A percentile compares a stretch with the other conserved stretches of the same genome.
These are phyloP conservation scores for Ceratothoa steindachneri DNA, from an alignment of 2,888 invertebrate genomes.

Conservation along the genomic window DNA sequence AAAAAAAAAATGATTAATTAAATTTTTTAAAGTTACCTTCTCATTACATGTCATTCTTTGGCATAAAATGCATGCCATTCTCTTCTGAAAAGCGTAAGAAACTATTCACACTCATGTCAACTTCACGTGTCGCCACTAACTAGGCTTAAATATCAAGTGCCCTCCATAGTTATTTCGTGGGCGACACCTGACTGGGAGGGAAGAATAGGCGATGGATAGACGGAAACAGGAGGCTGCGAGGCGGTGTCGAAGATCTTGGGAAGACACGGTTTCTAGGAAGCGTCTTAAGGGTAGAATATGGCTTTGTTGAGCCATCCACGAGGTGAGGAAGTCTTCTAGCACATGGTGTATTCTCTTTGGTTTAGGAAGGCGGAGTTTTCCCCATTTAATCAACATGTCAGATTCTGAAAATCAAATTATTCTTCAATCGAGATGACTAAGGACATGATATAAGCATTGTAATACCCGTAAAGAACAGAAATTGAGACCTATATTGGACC, in stretches of 20 bases:
- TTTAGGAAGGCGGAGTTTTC: constrained; percentile 50
- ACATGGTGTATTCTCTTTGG: constrained; percentile 54
- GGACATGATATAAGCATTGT: no score
- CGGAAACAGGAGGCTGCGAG: constrained; percentile 52
- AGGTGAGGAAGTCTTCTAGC: constrained; percentile 55
- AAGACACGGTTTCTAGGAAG: constrained; percentile 50
- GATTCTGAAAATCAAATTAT: constrained; percentile 43
- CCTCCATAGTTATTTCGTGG: neutral
- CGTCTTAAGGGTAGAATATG: constrained; percentile 54
- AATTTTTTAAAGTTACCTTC: no score
- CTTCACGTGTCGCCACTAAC: no score
- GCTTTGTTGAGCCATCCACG: constrained; percentile 53
- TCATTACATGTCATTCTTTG: no score
- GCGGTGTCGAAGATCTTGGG: constrained; percentile 51
- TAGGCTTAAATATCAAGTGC: neutral
- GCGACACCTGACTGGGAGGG: neutral
- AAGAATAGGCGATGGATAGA: constrained; percentile 49
- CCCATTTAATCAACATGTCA: constrained; percentile 45
- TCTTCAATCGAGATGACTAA: no score
- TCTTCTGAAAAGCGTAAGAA: neutral
- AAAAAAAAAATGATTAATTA: no score
- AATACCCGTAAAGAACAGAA: no score
- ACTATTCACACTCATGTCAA: no score
- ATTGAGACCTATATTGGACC: no score
- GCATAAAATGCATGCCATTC: no score